Conservation (phyloP, 2,888 invertebrate species). For the Theretra japonica region DNA sequence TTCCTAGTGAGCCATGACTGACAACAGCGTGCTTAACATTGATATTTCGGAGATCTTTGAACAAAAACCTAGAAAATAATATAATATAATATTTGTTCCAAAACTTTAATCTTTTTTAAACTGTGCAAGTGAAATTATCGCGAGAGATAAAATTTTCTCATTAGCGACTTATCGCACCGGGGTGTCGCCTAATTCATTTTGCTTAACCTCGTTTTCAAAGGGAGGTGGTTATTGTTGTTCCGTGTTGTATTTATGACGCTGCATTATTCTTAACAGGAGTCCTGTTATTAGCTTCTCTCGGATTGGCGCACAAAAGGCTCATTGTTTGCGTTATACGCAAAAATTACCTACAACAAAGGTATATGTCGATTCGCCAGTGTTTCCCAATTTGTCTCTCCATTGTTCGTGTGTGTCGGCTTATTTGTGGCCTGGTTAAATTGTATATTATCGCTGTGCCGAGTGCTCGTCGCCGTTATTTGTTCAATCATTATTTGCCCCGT, state of each 20-base stretch:
- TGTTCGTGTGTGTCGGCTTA: conserved; percentile 60
- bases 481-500: conserved; percentile 36
- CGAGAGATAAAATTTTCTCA: no score
- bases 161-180: not conserved
- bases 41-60: no score
- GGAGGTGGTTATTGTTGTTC: not conserved
- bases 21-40: no score
- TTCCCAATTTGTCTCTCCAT: conserved; percentile 71
- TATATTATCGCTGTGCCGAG: conserved; percentile 44
- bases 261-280: conserved; percentile 11
- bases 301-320: conserved; percentile 32
- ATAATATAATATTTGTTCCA: no score
- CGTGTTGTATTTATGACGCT: conserved; percentile 8
- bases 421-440: conserved; percentile 56
- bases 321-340: conserved; percentile 62
- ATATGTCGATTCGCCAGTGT: conserved; percentile 64
- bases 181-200: not conserved
- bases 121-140: no score
- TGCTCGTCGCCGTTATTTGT: conserved; percentile 38
- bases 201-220: not conserved
- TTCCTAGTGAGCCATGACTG: no score
- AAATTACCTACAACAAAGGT: conserved; percentile 68
- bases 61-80: no score
- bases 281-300: conserved; percentile 25
- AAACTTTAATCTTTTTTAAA: no score